A percentile compares a stretch with the other conserved stretches of the same genome.
These are phyloP conservation scores for Euplagia quadripunctaria DNA, from an alignment of 2,888 invertebrate species.

Conservation along the genomic window DNA sequence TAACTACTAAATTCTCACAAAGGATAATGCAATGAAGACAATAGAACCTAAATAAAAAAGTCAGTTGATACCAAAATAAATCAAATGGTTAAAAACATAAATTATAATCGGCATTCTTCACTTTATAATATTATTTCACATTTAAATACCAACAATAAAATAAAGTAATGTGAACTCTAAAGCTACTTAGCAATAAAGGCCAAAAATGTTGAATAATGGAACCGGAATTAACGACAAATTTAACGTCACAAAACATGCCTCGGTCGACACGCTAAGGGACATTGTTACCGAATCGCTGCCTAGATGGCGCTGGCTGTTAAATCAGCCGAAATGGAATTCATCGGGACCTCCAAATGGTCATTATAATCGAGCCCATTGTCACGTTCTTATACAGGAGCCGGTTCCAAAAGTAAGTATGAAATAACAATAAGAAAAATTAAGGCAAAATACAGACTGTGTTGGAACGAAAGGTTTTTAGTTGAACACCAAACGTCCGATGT, in stretches of 20 bases:
- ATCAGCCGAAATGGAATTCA: constrained; percentile 37
- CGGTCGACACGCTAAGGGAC: constrained; percentile 19
- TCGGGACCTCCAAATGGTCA: constrained; percentile 40
- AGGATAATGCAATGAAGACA: background rate
- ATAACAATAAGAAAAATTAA: constrained; percentile 54
- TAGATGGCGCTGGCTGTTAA: constrained; percentile 49
- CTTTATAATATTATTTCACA: background rate
- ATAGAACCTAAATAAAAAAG: background rate
- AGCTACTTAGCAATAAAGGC: constrained; percentile 26
- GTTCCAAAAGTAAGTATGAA: constrained; percentile 47
- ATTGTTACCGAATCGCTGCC: constrained; percentile 37
- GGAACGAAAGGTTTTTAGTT: background rate
- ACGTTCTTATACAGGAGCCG: constrained; percentile 47
- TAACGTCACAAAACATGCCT: constrained; percentile 38
- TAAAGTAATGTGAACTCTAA: constrained; percentile 4
- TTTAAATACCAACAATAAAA: background rate
- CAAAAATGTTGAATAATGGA: constrained; percentile 26
- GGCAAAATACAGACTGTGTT: constrained; percentile 21
- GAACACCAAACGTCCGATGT: background rate
- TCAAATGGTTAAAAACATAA: background rate
- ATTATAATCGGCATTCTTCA: background rate
- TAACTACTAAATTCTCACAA: background rate
- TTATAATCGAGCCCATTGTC: constrained; percentile 52
- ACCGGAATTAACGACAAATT: constrained; percentile 44
- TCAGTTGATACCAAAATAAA: background rate